Percentiles rank a stretch among this genome's conserved stretches.
These are phyloP conservation scores for Troilus luridus DNA, from an alignment of 2,888 invertebrate species.

Conservation along the genomic window DNA sequence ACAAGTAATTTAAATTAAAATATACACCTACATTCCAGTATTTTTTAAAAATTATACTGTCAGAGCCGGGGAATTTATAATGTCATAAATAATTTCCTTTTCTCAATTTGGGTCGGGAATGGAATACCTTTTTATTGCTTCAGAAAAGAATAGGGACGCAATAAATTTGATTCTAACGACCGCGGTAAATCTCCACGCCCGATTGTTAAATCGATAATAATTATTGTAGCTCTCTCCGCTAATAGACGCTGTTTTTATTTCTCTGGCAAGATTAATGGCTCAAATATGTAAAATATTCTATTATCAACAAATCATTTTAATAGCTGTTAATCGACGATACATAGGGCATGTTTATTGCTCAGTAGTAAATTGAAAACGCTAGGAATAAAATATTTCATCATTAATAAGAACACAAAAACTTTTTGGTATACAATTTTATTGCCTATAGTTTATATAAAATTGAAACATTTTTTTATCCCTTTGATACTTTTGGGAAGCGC, in stretches of 20 bases:
- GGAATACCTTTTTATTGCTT: slow-evolving; percentile 5
- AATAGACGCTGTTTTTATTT: background rate
- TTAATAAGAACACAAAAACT: no score
- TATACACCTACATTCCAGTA: no score
- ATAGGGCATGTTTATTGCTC: background rate
- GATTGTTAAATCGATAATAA: background rate
- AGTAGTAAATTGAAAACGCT: background rate
- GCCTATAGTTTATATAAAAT: no score
- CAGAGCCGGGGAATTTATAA: background rate
- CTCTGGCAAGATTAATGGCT: background rate
- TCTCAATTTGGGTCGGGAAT: background rate
- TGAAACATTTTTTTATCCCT: no score
- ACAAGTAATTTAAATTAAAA: no score
- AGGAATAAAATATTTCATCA: background rate
- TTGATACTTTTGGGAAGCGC: no score
- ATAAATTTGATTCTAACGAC: background rate
- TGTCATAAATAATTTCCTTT: background rate
- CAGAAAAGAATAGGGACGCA: slow-evolving; percentile 7
- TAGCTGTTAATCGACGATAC: background rate
- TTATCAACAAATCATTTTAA: background rate
- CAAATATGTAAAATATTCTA: background rate
- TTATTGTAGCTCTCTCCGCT: background rate
- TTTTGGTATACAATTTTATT: no score
- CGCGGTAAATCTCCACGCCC: background rate
- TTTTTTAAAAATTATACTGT: background rate